Evolutionary conservation across 2,888 invertebrate genomes (phyloP), one percentile per base, ranked within the genome.

Genomic region (Conchocele bisecta): DNA sequence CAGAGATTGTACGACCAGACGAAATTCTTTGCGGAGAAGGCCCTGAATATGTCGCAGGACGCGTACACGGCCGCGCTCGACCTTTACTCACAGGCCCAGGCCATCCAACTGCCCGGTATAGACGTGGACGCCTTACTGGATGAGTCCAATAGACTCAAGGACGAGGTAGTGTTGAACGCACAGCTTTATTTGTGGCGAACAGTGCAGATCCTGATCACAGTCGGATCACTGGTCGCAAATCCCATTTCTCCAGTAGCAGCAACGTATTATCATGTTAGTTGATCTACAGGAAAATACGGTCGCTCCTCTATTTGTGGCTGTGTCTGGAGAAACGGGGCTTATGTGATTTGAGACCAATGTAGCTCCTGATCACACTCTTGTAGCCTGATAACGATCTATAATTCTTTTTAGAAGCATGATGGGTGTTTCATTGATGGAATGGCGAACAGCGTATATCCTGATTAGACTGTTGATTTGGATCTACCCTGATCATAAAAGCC

Each of bases 31-130:
- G 95, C 96, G 0, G 94, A 94, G 75, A 94, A 95, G 66, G 95
- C 97, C 0, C 93, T 94, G 51, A 93, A 93, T 59, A 94, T 95
- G 85, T 96, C 98, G 0, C 93, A 93, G 50, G 93, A 94, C 56
- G 96, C 96, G 0, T 95, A 96, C 86, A 94, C 96, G 20, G 95
- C 96, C 70, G 96, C 98, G 0, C 92, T 98, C 20, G 94, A 95
- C 1, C 92, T 97, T 5, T 94, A 96, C 80, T 94, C 94, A 0
- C 95, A 96, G 83, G 96, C 97, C 1, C 94, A 95, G 71, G 94
- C 95, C 37, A 93, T 97, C 0, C 93, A 94, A 29, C 92, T 97
- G 24, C 97, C 98, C 0, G 93, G 94, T 28, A 94, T 97, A 17
- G 94, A 98, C 88, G 93, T 96, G 0, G 93, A 93, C 1, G 92